These are phyloP conservation scores for Spisula solida DNA, from an alignment of 2,888 invertebrate species.

Conservation along the genomic window DNA sequence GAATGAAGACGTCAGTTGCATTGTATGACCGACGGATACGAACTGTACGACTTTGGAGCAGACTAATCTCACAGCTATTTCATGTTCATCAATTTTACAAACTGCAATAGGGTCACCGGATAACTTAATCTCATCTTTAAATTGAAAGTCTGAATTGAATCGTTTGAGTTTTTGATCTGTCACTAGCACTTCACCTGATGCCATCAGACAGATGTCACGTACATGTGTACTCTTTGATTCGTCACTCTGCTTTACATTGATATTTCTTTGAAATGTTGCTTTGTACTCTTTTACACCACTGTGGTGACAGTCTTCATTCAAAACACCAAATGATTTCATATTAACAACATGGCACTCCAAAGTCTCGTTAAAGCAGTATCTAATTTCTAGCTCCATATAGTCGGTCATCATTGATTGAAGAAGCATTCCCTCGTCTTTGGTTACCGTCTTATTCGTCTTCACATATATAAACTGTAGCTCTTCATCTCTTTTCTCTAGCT, in stretches of 20 bases:
- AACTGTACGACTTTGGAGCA: background rate
- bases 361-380: slow-evolving; percentile 18
- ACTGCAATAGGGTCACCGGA: slow-evolving; percentile 14
- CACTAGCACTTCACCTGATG: background rate
- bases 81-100: background rate
- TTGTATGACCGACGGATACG: background rate
- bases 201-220: slow-evolving; percentile 22
- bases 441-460: slow-evolving; percentile 21
- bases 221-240: background rate
- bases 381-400: slow-evolving; percentile 20
- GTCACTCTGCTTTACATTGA: slow-evolving; percentile 18
- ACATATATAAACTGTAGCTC: slow-evolving; percentile 16
- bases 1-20: too few relatives aligned
- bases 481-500: slow-evolving; percentile 15
- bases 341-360: background rate
- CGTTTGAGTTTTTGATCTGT: slow-evolving; percentile 20
- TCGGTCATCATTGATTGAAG: slow-evolving; percentile 3
- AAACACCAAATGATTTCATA: slow-evolving; percentile 9
- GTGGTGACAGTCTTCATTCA: background rate
- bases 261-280: background rate
- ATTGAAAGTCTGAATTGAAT: slow-evolving; percentile 19
- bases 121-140: slow-evolving; percentile 26
- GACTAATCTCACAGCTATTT: background rate
- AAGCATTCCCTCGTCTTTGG: slow-evolving; percentile 15
- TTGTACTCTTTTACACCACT: slow-evolving; percentile 8